Evolutionary conservation across 1,140 invertebrate species (phyloP).

Genomic region (Sweltsa coloradensis): DNA sequence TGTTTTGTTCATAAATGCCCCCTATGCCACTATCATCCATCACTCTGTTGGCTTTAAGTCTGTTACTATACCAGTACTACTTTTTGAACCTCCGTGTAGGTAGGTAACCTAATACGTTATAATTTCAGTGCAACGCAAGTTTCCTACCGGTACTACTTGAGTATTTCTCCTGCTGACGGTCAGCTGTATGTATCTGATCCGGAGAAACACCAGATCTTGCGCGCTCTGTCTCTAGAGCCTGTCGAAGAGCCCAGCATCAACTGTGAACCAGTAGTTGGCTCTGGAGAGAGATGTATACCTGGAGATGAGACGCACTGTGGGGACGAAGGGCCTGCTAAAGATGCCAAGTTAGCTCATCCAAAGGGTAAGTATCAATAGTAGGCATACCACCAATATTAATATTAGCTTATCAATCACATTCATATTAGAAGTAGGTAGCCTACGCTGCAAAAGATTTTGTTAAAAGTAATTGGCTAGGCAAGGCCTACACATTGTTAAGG

Average conservation of each 20-base stretch:
- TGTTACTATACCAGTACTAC: too few species aligned
- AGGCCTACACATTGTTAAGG: too few species aligned
- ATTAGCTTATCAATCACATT: neutral
- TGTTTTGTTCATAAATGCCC: too few species aligned
- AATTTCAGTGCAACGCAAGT: constrained; percentile 74
- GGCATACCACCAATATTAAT: neutral
- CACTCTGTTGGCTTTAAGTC: too few species aligned
- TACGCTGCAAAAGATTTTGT: too few species aligned
- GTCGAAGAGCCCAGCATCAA: constrained; percentile 73
- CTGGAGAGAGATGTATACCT: constrained; percentile 89
- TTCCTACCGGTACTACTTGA: constrained; percentile 89
- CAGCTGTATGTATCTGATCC: constrained; percentile 93
- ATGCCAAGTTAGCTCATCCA: constrained; percentile 87
- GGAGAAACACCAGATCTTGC: constrained; percentile 76
- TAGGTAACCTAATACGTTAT: neutral
- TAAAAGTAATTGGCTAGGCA: neutral
- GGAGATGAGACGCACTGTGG: constrained; percentile 84
- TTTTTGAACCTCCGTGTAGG: neutral
- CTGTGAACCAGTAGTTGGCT: constrained; percentile 84
- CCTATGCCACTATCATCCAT: too few species aligned
- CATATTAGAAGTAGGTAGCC: neutral
- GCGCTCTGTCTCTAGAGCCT: constrained; percentile 57
- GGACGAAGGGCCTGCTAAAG: constrained; percentile 78
- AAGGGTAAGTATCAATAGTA: constrained; percentile 83
- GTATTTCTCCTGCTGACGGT: constrained; percentile 88